A percentile compares a stretch with the other conserved stretches of the same genome.
Conservation (phyloP, 1,140 invertebrate genomes). For the Olivierus martensii region DNA sequence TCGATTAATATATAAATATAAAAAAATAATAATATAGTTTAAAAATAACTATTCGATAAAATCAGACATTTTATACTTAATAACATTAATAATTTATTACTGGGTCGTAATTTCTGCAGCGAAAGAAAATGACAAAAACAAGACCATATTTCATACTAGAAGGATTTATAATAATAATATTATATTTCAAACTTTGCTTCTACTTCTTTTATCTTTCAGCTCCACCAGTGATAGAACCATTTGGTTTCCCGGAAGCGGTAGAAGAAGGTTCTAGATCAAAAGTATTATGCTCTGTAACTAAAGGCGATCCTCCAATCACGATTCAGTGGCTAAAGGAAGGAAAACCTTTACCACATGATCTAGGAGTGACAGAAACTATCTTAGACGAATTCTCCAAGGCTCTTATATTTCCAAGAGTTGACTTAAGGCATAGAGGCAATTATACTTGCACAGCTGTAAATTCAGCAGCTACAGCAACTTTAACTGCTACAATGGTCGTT, state of each 20-base stretch:
- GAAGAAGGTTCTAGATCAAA: slow-evolving; percentile 47
- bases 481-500: slow-evolving; percentile 30
- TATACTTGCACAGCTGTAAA: slow-evolving; percentile 35
- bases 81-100: too few species aligned
- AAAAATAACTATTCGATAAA: too few species aligned
- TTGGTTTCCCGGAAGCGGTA: slow-evolving; percentile 47
- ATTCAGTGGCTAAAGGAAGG: slow-evolving; percentile 34
- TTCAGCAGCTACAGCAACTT: slow-evolving; percentile 27
- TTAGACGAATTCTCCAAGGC: slow-evolving; percentile 18
- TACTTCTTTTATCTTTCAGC: slow-evolving; percentile 32
- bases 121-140: too few species aligned
- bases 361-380: slow-evolving; percentile 9
- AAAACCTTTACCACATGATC: slow-evolving; percentile 30
- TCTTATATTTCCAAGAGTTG: slow-evolving; percentile 21
- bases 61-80: too few species aligned
- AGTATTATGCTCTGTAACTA: slow-evolving; percentile 38
- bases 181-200: too few species aligned
- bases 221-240: slow-evolving; percentile 48
- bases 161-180: too few species aligned
- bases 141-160: too few species aligned
- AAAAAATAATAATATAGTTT: too few species aligned
- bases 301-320: slow-evolving; percentile 31
- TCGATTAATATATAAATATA: too few species aligned
- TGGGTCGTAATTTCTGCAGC: too few species aligned
- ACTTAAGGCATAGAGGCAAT: slow-evolving; percentile 32